Conservation (phyloP, 1,140 invertebrate genomes). For the Drosophila sucinea region DNA sequence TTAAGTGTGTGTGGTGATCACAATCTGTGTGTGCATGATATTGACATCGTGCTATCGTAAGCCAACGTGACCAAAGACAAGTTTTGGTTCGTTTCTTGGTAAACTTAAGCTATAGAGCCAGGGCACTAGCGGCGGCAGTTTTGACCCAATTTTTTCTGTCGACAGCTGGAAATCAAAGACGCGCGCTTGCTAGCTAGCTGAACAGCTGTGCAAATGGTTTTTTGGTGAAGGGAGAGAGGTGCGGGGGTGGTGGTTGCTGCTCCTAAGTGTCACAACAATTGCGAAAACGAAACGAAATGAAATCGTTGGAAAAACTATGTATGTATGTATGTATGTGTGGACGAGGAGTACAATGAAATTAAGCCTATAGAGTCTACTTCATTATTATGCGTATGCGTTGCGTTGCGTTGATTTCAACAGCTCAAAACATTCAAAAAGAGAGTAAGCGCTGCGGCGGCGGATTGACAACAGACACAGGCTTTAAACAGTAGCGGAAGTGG, state of each 20-base stretch:
- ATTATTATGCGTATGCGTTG: constrained; percentile 54
- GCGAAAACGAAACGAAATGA: constrained; percentile 40
- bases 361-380: constrained; percentile 27
- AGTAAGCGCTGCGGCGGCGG: constrained; percentile 44
- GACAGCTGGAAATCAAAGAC: constrained; percentile 53
- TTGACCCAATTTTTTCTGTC: constrained; percentile 68
- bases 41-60: constrained; percentile 51
- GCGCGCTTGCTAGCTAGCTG: constrained; percentile 17
- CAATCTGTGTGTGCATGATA: constrained; percentile 34
- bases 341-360: too few relatives aligned
- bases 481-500: constrained; percentile 57
- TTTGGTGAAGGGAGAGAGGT: background rate
- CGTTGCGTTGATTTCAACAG: constrained; percentile 53
- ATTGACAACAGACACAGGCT: constrained; percentile 56
- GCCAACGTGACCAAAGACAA: constrained; percentile 71
- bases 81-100: constrained; percentile 64
- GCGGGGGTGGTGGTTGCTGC: background rate
- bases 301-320: constrained; percentile 53
- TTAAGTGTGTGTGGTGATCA: background rate
- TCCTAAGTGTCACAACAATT: constrained; percentile 40
- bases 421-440: constrained; percentile 29
- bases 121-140: constrained; percentile 50
- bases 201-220: constrained; percentile 67
- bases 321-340: constrained; percentile 38
- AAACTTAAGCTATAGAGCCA: constrained; percentile 28